These are phyloP conservation scores for Tragelaphus imberbis DNA, from an alignment of 2,113 vertebrate species.

Conservation along the genomic window DNA sequence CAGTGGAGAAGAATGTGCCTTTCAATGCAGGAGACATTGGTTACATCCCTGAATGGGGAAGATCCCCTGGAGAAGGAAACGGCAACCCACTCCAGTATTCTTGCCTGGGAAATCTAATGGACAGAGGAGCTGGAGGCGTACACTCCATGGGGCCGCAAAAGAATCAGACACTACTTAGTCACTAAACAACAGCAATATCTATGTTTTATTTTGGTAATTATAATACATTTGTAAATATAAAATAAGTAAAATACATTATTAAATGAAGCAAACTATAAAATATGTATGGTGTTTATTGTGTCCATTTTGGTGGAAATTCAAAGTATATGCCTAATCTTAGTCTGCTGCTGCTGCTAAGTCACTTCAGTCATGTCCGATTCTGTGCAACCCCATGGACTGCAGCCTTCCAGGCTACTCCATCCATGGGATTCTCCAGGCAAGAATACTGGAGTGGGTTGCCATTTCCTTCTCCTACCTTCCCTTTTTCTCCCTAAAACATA, in stretches of 20 bases:
- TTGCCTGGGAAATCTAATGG: not conserved
- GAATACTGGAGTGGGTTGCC: too few species aligned
- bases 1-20: not conserved
- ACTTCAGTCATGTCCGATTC: too few species aligned
- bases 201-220: not conserved
- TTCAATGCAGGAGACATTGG: not conserved
- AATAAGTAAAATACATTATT: not conserved
- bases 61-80: not conserved
- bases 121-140: not conserved
- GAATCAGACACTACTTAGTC: not conserved
- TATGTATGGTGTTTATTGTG: not conserved
- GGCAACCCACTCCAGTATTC: not conserved
- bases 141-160: not conserved
- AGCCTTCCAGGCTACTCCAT: too few species aligned
- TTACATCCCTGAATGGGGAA: not conserved
- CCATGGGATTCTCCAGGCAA: too few species aligned
- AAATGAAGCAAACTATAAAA: not conserved
- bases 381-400: too few species aligned
- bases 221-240: not conserved
- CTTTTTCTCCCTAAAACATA: not conserved
- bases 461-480: not conserved
- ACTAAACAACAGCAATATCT: not conserved
- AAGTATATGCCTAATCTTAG: not conserved
- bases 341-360: too few species aligned
- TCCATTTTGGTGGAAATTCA: not conserved